phyloP scores from a whole-genome alignment of 2,888 invertebrate genomes.

The Caenorhabditis sp. region DNA sequence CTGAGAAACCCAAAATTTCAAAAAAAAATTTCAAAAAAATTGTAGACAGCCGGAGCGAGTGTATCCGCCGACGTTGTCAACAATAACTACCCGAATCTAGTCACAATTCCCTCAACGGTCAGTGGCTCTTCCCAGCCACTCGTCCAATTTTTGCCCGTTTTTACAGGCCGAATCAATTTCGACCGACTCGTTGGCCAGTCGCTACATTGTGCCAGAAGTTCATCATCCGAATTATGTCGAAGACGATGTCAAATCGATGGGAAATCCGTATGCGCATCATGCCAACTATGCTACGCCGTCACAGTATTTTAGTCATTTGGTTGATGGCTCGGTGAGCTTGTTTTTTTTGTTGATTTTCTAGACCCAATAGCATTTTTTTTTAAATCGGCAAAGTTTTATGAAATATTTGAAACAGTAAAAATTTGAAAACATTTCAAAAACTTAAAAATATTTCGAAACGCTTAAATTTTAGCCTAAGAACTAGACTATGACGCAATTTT shows the following conservation, averaged over 20 bases:
- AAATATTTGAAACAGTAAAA: no score
- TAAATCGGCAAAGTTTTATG: neutral
- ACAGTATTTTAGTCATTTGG: slow-evolving; percentile 18
- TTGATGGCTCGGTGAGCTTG: neutral
- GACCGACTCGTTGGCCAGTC: neutral
- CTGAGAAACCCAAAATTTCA: no score
- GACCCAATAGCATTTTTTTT: no score
- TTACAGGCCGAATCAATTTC: neutral
- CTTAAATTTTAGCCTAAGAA: no score
- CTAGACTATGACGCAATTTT: no score
- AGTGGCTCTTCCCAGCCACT: neutral
- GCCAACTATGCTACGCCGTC: slow-evolving; percentile 28
- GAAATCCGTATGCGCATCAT: slow-evolving; percentile 35
- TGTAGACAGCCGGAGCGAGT: neutral
- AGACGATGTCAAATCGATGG: slow-evolving; percentile 16
- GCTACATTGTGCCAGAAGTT: slow-evolving; percentile 31
- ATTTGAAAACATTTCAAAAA: no score
- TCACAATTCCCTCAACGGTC: neutral
- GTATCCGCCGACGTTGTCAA: neutral
- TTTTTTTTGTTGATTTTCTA: no score
- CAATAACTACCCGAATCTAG: neutral
- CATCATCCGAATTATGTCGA: slow-evolving; percentile 9
- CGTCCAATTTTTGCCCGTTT: neutral
- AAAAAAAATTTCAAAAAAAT: neutral
- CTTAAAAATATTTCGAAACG: neutral